Percentiles rank a stretch among this genome's conserved stretches.
phyloP scores from a whole-genome alignment of 2,888 invertebrate species.

The Amiota mariae region DNA sequence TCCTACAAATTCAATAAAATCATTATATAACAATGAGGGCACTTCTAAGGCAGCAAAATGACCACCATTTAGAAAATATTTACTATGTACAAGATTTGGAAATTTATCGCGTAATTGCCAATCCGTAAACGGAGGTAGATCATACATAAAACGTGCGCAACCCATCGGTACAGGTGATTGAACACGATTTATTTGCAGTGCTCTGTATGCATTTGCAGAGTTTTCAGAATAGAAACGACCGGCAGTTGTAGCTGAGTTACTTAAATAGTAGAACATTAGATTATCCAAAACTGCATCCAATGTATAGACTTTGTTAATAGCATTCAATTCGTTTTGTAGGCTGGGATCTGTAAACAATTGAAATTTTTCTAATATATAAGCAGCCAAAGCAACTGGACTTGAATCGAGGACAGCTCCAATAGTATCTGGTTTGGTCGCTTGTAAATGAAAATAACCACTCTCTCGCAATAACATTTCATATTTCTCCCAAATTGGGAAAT shows the following conservation, averaged over 20 bases:
- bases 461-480: conserved; percentile 69
- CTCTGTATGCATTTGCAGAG: conserved; percentile 57
- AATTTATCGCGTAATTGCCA: conserved; percentile 77
- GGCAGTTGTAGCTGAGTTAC: conserved; percentile 81
- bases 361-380: conserved; percentile 93
- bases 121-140: conserved; percentile 78
- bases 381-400: conserved; percentile 86
- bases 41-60: conserved; percentile 91
- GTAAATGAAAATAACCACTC: conserved; percentile 82
- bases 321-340: conserved; percentile 69
- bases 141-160: conserved; percentile 83
- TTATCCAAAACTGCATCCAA: conserved; percentile 79
- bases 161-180: conserved; percentile 82
- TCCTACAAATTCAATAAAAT: conserved; percentile 78
- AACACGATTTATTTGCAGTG: conserved; percentile 73
- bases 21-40: conserved; percentile 81
- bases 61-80: conserved; percentile 81
- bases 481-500: conserved; percentile 73
- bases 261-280: conserved; percentile 86
- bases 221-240: conserved; percentile 81
- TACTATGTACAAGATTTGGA: conserved; percentile 80
- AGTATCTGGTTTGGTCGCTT: conserved; percentile 92
- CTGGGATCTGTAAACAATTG: conserved; percentile 82
- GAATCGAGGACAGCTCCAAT: conserved; percentile 76
- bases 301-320: conserved; percentile 74